Conservation (phyloP, 1,140 invertebrate genomes). For the Hylaeus anthracinus region DNA sequence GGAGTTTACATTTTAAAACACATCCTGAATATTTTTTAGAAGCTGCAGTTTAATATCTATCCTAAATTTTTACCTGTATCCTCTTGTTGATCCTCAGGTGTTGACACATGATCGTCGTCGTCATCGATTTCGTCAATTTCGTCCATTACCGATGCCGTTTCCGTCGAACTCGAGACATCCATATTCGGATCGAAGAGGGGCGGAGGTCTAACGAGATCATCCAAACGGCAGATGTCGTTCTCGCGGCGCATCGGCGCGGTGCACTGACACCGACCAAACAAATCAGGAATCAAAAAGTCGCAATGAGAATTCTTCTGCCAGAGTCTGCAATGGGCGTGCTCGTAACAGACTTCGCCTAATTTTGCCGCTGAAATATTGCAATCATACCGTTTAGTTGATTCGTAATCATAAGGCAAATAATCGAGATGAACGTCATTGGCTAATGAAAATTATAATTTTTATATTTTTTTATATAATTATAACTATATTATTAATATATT, state of each 20-base stretch:
- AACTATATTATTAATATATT: no score
- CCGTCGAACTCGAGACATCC: background rate
- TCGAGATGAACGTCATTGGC: no score
- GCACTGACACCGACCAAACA: slow-evolving; percentile 93
- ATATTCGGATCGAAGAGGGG: slow-evolving; percentile 9
- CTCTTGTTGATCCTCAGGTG: background rate
- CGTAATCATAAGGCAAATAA: no score
- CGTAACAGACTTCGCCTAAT: slow-evolving; percentile 93
- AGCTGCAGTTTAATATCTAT: no score
- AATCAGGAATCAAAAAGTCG: slow-evolving; percentile 92
- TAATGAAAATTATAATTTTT: no score
- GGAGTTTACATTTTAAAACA: no score
- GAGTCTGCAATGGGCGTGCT: slow-evolving; percentile 91
- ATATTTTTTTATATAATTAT: no score
- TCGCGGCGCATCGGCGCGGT: slow-evolving; percentile 85
- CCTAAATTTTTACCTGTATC: slow-evolving; percentile 13
- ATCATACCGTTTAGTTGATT: background rate
- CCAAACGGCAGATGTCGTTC: slow-evolving; percentile 82
- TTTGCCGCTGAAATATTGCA: slow-evolving; percentile 87
- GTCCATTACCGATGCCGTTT: background rate
- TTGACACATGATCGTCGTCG: background rate
- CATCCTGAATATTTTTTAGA: no score
- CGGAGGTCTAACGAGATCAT: slow-evolving; percentile 71
- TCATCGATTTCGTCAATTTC: background rate
- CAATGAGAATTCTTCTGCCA: slow-evolving; percentile 92